Conservation (phyloP, 2,888 invertebrate species). For the Meteorus cinctellus region DNA sequence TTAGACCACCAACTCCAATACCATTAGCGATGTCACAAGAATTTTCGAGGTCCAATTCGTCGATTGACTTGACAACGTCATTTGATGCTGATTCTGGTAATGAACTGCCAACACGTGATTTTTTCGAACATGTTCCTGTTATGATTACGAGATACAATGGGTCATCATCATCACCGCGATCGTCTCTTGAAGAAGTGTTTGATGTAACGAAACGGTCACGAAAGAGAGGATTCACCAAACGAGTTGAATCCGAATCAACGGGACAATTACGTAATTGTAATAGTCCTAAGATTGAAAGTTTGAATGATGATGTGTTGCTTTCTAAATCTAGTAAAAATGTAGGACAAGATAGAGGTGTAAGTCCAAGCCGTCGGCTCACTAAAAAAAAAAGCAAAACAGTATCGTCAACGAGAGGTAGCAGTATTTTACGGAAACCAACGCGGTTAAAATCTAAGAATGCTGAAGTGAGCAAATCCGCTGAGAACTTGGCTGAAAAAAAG, state of each 20-base stretch:
- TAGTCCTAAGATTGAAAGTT: conserved; percentile 13
- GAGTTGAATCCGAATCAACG: conserved; percentile 52
- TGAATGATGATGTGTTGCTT: conserved; percentile 11
- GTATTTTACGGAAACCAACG: conserved; percentile 62
- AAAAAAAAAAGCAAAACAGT: conserved; percentile 43
- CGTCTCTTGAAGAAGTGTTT: conserved; percentile 57
- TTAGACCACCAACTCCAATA: conserved; percentile 66
- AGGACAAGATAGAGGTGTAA: neutral
- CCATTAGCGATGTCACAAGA: conserved; percentile 60
- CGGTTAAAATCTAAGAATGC: conserved; percentile 62
- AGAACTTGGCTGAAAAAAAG: conserved; percentile 56
- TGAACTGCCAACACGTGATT: conserved; percentile 58
- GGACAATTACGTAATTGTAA: conserved; percentile 36
- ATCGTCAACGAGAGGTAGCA: conserved; percentile 48
- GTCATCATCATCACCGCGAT: conserved; percentile 57
- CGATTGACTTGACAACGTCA: conserved; percentile 60
- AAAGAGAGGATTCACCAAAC: conserved; percentile 40
- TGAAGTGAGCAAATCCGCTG: conserved; percentile 66
- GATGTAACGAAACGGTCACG: conserved; percentile 41
- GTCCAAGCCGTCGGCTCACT: neutral
- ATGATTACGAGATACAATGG: conserved; percentile 52
- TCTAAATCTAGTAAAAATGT: neutral
- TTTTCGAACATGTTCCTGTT: conserved; percentile 55
- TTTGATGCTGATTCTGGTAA: conserved; percentile 66
- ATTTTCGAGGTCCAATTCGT: conserved; percentile 55